Conservation (phyloP, 1,140 invertebrate genomes). For the Nilaparvata lugens region DNA sequence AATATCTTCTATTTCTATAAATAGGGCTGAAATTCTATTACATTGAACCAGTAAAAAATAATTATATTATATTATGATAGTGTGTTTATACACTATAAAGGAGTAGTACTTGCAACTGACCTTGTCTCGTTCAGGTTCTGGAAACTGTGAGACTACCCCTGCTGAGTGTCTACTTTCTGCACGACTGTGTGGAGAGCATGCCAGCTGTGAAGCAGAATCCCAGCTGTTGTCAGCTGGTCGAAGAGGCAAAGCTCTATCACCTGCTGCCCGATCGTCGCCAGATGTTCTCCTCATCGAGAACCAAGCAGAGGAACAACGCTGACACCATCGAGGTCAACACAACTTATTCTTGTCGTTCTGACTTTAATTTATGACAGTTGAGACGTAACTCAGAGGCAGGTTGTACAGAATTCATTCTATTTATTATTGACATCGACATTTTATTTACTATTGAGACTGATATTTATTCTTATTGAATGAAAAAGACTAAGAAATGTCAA, state of each 20-base stretch:
- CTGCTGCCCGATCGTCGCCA: slow-evolving; percentile 40
- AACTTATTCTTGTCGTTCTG: too few relatives aligned
- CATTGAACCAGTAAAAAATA: background rate
- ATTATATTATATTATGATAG: too few relatives aligned
- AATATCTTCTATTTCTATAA: too few relatives aligned
- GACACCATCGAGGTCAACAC: slow-evolving; percentile 28
- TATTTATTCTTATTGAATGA: too few relatives aligned
- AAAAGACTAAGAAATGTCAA: too few relatives aligned
- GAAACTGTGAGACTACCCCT: slow-evolving; percentile 45
- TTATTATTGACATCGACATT: background rate
- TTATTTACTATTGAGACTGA: background rate
- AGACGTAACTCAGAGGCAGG: background rate
- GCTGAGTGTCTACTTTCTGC: slow-evolving; percentile 48
- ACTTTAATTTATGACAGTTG: too few relatives aligned
- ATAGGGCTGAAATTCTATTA: too few relatives aligned
- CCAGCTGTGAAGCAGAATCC: slow-evolving; percentile 33
- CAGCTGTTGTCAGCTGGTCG: slow-evolving; percentile 36
- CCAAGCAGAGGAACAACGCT: slow-evolving; percentile 34
- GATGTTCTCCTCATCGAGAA: slow-evolving; percentile 34
- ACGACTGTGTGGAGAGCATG: slow-evolving; percentile 43
- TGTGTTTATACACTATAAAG: background rate
- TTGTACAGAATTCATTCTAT: background rate
- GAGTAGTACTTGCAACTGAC: too few relatives aligned
- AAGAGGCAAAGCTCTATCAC: slow-evolving; percentile 43
- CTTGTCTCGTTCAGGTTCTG: slow-evolving; percentile 35